Conservation (phyloP, 1,140 invertebrate genomes). For the Forficula auricularia region DNA sequence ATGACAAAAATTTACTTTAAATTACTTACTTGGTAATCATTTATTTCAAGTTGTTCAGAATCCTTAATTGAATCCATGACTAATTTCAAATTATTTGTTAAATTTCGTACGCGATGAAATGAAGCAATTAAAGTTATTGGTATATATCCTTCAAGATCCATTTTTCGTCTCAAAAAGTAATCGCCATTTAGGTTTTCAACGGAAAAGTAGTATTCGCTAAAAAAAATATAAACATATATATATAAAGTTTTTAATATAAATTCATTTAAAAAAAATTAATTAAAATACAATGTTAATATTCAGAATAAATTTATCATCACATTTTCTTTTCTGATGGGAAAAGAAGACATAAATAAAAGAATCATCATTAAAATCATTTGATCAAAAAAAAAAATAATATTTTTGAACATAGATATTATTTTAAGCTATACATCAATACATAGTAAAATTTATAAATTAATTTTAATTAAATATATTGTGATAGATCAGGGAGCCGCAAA, state of each 20-base stretch:
- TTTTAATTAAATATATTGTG: not conserved
- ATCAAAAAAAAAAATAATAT: not conserved
- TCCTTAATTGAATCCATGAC: constrained; percentile 65
- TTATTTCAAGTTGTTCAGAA: constrained; percentile 67
- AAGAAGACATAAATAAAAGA: constrained; percentile 8
- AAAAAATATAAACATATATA: constrained; percentile 19
- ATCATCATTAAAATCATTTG: constrained; percentile 6
- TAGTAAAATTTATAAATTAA: not conserved
- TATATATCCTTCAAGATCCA: constrained; percentile 85
- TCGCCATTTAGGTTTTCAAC: constrained; percentile 89
- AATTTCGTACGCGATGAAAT: constrained; percentile 78
- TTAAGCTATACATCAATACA: not conserved
- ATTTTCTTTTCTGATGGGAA: constrained; percentile 5
- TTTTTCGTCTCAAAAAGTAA: constrained; percentile 90
- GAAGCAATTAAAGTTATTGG: constrained; percentile 85
- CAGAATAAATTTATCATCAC: not conserved
- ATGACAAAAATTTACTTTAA: too few species aligned
- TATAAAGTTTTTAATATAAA: constrained; percentile 5
- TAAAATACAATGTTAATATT: not conserved
- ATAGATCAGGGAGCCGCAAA: not conserved
- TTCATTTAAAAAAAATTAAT: not conserved
- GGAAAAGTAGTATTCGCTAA: constrained; percentile 98
- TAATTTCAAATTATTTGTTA: constrained; percentile 68
- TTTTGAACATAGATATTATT: not conserved
- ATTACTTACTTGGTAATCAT: constrained; percentile 49